Evolutionary conservation across 2,113 vertebrate species (phyloP).

Genomic region (Lagenorhynchus albirostris): DNA sequence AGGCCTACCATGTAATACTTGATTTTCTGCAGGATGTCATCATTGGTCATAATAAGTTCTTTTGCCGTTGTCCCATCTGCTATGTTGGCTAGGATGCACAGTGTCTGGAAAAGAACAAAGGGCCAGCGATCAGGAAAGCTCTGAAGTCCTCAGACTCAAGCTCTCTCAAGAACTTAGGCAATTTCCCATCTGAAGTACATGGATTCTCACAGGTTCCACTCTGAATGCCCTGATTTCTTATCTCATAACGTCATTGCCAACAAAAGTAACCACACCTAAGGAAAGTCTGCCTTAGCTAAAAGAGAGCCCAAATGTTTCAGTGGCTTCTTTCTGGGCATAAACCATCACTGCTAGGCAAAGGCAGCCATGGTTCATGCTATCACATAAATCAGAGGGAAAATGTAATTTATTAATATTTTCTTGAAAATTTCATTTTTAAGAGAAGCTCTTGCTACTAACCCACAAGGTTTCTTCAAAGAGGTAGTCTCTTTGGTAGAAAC

Average conservation of each 20-base stretch:
- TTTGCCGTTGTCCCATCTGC: constrained; percentile 97
- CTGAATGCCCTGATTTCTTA: background rate
- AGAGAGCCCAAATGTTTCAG: background rate
- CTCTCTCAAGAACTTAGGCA: background rate
- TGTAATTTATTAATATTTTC: background rate
- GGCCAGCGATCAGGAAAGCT: background rate
- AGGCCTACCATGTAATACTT: constrained; percentile 96
- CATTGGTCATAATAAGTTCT: constrained; percentile 98
- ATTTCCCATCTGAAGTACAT: background rate
- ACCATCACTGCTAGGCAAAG: background rate
- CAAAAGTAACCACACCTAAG: background rate
- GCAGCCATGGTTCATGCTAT: background rate
- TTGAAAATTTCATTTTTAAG: background rate
- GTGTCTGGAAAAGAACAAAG: constrained; percentile 87
- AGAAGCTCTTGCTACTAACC: background rate
- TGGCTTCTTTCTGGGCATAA: background rate
- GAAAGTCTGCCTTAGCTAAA: background rate
- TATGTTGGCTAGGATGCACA: constrained; percentile 98
- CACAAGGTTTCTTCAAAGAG: background rate
- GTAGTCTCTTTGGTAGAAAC: background rate
- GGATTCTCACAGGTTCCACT: background rate
- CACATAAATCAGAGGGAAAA: constrained; percentile 29
- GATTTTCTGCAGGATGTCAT: constrained; percentile 98
- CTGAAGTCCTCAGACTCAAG: background rate
- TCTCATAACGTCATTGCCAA: background rate